Conservation (phyloP, 2,113 vertebrate species). For the Rhabdomys dilectus region DNA sequence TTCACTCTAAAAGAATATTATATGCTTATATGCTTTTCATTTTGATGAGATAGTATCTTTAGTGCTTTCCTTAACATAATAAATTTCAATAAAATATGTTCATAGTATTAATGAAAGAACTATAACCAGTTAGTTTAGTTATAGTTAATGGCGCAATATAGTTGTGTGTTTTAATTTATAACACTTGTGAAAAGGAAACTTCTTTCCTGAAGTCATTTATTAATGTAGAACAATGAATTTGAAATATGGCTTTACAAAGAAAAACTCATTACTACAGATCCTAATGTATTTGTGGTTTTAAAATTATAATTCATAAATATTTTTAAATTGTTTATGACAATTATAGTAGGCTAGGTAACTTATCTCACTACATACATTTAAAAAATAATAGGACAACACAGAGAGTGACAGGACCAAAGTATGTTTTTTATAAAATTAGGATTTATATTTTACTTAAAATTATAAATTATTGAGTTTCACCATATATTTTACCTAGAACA, state of each 20-base stretch:
- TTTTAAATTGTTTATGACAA: neutral
- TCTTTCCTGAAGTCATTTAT: neutral
- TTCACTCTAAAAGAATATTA: neutral
- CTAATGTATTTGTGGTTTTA: neutral
- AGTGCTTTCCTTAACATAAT: neutral
- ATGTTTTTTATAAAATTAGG: neutral
- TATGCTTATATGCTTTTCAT: neutral
- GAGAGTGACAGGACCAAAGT: neutral
- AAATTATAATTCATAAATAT: neutral
- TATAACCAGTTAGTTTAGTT: neutral
- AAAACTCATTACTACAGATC: neutral
- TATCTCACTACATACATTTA: neutral
- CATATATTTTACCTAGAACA: neutral
- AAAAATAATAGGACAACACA: neutral
- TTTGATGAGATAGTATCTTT: neutral
- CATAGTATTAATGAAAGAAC: neutral
- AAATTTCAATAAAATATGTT: neutral
- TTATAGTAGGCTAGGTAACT: neutral
- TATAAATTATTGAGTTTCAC: neutral
- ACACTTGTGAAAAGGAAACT: neutral
- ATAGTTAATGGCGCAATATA: neutral
- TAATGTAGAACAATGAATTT: neutral
- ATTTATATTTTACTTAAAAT: slow-evolving; percentile 26
- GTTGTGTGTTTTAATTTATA: neutral
- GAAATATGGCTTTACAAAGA: neutral